Evolutionary conservation across 2,888 invertebrate genomes (phyloP).

Genomic region (Eumerus sabulonum): DNA sequence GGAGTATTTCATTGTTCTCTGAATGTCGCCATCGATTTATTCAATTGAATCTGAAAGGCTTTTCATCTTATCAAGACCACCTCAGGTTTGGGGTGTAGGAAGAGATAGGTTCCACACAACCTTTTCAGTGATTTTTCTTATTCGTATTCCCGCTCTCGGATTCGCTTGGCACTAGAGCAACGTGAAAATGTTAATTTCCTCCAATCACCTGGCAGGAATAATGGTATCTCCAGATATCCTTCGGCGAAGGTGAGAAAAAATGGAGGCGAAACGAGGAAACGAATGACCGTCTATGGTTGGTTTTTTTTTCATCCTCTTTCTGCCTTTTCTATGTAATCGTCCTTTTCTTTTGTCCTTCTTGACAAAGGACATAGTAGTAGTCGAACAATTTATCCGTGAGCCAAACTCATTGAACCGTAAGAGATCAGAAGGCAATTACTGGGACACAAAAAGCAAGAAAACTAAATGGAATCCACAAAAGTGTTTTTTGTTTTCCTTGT

Average conservation of each 20-base stretch:
- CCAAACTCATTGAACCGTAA: conserved; percentile 30
- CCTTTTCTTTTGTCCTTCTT: no score
- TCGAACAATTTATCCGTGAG: no score
- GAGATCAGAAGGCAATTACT: conserved; percentile 50
- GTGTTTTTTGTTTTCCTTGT: no score
- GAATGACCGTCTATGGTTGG: not conserved
- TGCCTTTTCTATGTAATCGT: no score
- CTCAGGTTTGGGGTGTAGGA: no score
- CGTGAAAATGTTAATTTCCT: conserved; percentile 57
- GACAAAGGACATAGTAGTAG: no score
- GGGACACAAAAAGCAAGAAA: conserved; percentile 23
- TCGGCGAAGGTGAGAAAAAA: not conserved
- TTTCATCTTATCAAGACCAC: conserved; percentile 22
- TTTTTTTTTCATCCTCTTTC: not conserved
- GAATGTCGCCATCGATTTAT: conserved; percentile 56
- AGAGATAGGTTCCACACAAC: not conserved
- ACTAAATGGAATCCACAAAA: conserved; percentile 24
- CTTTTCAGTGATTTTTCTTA: not conserved
- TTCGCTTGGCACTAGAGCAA: no score
- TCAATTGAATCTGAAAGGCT: conserved; percentile 47
- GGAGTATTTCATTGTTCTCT: conserved; percentile 44
- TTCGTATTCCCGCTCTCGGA: not conserved
- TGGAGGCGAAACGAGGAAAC: not conserved
- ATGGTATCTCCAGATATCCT: conserved; percentile 25
- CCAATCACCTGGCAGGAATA: conserved; percentile 24